phyloP scores from a whole-genome alignment of 2,888 invertebrate species.

The Andricus curvator region DNA sequence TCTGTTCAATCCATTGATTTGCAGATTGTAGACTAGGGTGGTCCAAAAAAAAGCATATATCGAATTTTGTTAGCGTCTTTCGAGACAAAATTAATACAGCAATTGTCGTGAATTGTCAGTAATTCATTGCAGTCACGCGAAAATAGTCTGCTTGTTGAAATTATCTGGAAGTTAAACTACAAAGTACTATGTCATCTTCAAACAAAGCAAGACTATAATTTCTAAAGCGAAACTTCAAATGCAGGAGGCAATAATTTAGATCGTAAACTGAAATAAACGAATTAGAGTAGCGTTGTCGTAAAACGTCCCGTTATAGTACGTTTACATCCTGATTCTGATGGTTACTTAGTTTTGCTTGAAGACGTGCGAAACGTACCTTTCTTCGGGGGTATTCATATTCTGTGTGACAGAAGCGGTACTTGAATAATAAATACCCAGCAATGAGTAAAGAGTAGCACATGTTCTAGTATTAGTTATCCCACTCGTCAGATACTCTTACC shows the following conservation, averaged over 20 bases:
- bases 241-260: neutral
- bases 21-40: too few species aligned
- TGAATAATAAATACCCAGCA: constrained; percentile 38
- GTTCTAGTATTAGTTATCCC: constrained; percentile 52
- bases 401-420: constrained; percentile 23
- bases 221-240: neutral
- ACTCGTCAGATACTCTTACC: constrained; percentile 49
- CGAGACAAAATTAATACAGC: too few species aligned
- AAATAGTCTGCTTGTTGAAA: neutral
- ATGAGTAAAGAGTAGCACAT: constrained; percentile 44
- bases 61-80: too few species aligned
- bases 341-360: constrained; percentile 19
- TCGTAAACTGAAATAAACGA: neutral
- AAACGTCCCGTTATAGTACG: constrained; percentile 14
- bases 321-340: neutral
- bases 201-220: neutral
- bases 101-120: neutral
- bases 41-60: too few species aligned
- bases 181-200: neutral
- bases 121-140: neutral
- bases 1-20: neutral
- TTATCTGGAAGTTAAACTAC: neutral
- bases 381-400: constrained; percentile 35
- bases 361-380: constrained; percentile 26
- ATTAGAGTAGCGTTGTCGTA: neutral